These are phyloP conservation scores for Mesoclemmys tuberculata DNA, from an alignment of 2,113 vertebrate species.

Conservation along the genomic window DNA sequence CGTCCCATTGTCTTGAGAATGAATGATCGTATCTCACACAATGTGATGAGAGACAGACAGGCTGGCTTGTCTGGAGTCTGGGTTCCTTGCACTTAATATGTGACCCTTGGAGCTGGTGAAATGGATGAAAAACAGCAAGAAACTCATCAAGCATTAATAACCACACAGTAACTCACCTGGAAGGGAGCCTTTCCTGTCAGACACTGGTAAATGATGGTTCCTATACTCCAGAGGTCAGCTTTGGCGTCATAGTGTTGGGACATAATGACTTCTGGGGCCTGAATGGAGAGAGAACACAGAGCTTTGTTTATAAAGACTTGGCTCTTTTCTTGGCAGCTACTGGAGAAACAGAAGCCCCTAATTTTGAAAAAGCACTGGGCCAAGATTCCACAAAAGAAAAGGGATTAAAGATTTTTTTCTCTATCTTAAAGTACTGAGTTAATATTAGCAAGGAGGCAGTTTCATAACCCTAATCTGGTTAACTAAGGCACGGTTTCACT, in stretches of 20 bases:
- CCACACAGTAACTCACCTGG: slow-evolving; percentile 81
- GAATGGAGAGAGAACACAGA: not conserved
- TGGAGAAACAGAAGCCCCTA: not conserved
- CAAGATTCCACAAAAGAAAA: not conserved
- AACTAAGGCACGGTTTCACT: not conserved
- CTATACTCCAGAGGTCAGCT: slow-evolving; percentile 98
- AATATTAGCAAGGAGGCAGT: not conserved
- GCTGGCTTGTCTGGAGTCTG: not conserved
- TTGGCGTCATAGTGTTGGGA: slow-evolving; percentile 97
- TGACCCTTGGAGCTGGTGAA: not conserved
- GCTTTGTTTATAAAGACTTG: not conserved
- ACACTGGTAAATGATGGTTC: slow-evolving; percentile 96
- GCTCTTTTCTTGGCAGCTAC: not conserved
- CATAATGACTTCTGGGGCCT: slow-evolving; percentile 99
- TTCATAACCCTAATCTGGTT: not conserved
- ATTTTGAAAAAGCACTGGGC: not conserved
- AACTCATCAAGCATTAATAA: not conserved
- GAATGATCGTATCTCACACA: not conserved
- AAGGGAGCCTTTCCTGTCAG: slow-evolving; percentile 96
- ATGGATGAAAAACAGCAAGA: not conserved
- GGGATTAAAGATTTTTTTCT: not conserved
- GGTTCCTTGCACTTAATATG: not conserved
- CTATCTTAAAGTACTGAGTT: rapidly evolving
- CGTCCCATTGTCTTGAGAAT: not conserved
- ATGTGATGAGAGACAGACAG: not conserved